Percentiles rank a stretch among this genome's conserved stretches.
Evolutionary conservation across 2,888 invertebrate species (phyloP).

Genomic region (Falcaria lacertinaria): DNA sequence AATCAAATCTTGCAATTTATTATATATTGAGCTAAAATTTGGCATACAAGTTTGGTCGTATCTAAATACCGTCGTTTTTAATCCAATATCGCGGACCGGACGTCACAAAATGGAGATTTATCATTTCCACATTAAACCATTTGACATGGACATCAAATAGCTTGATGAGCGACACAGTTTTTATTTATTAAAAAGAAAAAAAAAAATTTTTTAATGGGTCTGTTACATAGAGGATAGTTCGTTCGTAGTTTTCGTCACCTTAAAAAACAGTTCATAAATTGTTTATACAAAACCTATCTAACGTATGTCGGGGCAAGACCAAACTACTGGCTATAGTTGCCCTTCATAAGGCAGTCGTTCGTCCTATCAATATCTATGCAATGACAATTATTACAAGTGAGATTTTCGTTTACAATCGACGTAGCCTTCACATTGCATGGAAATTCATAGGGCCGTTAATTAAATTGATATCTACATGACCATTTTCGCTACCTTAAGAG

Average conservation of each 20-base stretch:
- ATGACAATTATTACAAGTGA: not conserved
- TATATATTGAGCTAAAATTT: too few species aligned
- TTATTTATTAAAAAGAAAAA: too few species aligned
- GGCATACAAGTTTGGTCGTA: too few species aligned
- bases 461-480: not conserved
- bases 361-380: conserved; percentile 5
- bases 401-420: not conserved
- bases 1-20: too few species aligned
- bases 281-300: conserved; percentile 17
- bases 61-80: too few species aligned
- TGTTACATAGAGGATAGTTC: conserved; percentile 2
- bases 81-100: too few species aligned
- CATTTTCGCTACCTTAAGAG: not conserved
- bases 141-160: too few species aligned
- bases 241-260: conserved; percentile 14
- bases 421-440: not conserved
- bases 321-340: conserved; percentile 14
- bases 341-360: conserved; percentile 5
- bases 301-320: conserved; percentile 14
- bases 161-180: too few species aligned
- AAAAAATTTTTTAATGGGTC: too few species aligned
- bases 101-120: too few species aligned
- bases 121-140: too few species aligned
- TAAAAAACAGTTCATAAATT: conserved; percentile 14
- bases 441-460: not conserved